Evolutionary conservation across 2,888 invertebrate species (phyloP).

Genomic region (Clistopyga incitator): DNA sequence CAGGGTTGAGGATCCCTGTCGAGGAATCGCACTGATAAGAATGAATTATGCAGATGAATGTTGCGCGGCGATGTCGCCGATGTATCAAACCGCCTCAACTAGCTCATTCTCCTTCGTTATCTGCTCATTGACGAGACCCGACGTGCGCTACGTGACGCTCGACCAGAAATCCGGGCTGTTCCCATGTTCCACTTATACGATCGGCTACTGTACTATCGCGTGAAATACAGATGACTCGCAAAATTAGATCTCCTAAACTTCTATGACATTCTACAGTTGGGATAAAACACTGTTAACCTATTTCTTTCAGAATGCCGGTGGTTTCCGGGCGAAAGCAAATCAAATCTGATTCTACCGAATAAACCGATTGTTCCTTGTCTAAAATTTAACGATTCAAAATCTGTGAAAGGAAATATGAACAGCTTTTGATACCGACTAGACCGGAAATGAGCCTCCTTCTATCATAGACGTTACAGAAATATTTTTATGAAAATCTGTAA

Average conservation of each 20-base stretch:
- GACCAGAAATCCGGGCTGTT: constrained; percentile 83
- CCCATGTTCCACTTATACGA: constrained; percentile 82
- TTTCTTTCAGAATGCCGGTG: too few relatives aligned
- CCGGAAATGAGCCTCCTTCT: too few relatives aligned
- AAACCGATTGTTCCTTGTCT: too few relatives aligned
- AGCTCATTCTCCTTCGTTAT: constrained; percentile 83
- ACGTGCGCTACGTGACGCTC: constrained; percentile 81
- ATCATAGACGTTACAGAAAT: too few relatives aligned
- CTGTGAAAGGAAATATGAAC: too few relatives aligned
- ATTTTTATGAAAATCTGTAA: too few relatives aligned
- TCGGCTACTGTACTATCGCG: constrained; percentile 25
- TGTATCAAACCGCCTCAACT: constrained; percentile 83
- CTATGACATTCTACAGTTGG: too few relatives aligned
- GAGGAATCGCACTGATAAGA: constrained; percentile 81
- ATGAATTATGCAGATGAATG: constrained; percentile 83
- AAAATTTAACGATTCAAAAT: too few relatives aligned
- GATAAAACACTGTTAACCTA: too few relatives aligned
- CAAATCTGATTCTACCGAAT: too few relatives aligned
- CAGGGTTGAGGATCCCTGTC: constrained; percentile 78
- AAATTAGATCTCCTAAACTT: neutral
- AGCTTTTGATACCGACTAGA: too few relatives aligned
- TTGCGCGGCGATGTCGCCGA: constrained; percentile 82
- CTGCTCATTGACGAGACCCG: constrained; percentile 82
- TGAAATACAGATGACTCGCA: constrained; percentile 21
- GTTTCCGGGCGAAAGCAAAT: too few relatives aligned